A percentile compares a stretch with the other conserved stretches of the same genome.
phyloP scores from a whole-genome alignment of 2,888 invertebrate genomes.

The Plagodis dolabraria region DNA sequence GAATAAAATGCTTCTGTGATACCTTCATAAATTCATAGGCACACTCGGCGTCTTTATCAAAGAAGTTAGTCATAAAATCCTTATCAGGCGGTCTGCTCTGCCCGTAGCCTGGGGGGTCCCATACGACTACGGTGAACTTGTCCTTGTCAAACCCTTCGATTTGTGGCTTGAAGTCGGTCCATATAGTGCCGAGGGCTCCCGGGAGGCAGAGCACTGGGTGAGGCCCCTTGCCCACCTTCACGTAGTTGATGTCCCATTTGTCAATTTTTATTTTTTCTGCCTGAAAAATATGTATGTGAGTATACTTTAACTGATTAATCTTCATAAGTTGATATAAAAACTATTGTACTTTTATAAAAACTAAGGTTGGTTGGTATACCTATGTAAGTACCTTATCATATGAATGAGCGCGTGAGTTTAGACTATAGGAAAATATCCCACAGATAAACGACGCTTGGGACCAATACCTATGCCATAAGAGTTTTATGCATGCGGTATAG shows the following conservation, averaged over 20 bases:
- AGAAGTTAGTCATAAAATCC: constrained; percentile 89
- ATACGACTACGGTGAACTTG: constrained; percentile 87
- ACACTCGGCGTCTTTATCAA: constrained; percentile 89
- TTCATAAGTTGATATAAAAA: too few species aligned
- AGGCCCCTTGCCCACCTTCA: constrained; percentile 85
- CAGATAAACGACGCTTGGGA: too few species aligned
- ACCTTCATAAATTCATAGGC: constrained; percentile 90
- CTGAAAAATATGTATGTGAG: constrained; percentile 54
- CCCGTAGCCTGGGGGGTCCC: constrained; percentile 96
- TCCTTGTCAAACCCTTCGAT: constrained; percentile 86
- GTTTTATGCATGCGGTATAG: too few species aligned
- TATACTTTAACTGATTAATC: too few species aligned
- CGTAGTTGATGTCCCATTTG: constrained; percentile 82
- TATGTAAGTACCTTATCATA: too few species aligned
- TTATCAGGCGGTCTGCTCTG: constrained; percentile 91
- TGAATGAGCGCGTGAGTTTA: too few species aligned
- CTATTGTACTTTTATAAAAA: too few species aligned
- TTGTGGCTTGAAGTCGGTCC: constrained; percentile 93
- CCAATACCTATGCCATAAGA: too few species aligned
- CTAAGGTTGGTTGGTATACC: too few species aligned
- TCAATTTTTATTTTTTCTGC: constrained; percentile 87
- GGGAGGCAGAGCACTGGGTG: constrained; percentile 89
- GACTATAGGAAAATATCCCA: too few species aligned
- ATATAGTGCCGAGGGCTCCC: constrained; percentile 92
- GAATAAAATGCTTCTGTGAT: neutral